phyloP scores from a whole-genome alignment of 2,888 invertebrate genomes.

The Margaritifera margaritifera region DNA sequence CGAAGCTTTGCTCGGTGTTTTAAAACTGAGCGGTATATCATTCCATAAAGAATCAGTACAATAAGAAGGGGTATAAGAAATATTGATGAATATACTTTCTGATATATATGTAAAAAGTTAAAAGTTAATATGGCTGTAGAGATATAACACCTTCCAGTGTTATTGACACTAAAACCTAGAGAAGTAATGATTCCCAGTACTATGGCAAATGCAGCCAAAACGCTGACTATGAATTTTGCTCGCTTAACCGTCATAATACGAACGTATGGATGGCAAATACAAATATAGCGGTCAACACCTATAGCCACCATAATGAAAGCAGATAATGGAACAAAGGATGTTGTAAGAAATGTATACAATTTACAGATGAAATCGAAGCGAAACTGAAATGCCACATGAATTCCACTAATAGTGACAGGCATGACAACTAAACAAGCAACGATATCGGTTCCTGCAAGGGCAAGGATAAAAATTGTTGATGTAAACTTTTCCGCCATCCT shows the following conservation, averaged over 20 bases:
- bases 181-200: slow-evolving; percentile 58
- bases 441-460: slow-evolving; percentile 59
- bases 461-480: slow-evolving; percentile 68
- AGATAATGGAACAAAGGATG: slow-evolving; percentile 64
- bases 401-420: slow-evolving; percentile 53
- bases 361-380: slow-evolving; percentile 58
- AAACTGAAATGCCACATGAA: slow-evolving; percentile 41
- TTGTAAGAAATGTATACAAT: slow-evolving; percentile 62
- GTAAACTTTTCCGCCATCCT: slow-evolving; percentile 60
- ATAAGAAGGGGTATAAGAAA: slow-evolving; percentile 68
- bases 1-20: slow-evolving; percentile 38
- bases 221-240: slow-evolving; percentile 54
- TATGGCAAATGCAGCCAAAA: slow-evolving; percentile 52
- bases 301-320: slow-evolving; percentile 69
- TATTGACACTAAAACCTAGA: slow-evolving; percentile 31
- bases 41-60: slow-evolving; percentile 69
- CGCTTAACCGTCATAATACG: slow-evolving; percentile 55
- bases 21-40: slow-evolving; percentile 64
- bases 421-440: slow-evolving; percentile 61
- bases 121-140: slow-evolving; percentile 46
- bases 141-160: slow-evolving; percentile 53
- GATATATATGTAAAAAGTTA: slow-evolving; percentile 53
- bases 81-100: slow-evolving; percentile 65
- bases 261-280: slow-evolving; percentile 66
- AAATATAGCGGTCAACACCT: slow-evolving; percentile 67